A percentile compares a stretch with the other conserved stretches of the same genome.
Conservation (phyloP, 2,113 vertebrate species). For the Rousettus leschenaultii region DNA sequence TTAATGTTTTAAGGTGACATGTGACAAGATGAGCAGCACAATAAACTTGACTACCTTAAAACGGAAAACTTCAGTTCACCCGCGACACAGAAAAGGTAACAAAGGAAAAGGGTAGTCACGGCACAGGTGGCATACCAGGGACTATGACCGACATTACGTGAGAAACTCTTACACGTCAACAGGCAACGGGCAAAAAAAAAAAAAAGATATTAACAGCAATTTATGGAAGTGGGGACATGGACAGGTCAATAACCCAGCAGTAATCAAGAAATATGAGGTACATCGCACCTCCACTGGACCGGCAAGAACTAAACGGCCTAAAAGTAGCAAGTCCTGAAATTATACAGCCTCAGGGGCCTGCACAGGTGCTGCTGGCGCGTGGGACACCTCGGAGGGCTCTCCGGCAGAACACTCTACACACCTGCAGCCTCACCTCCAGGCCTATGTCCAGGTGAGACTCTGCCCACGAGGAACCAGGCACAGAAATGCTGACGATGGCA, state of each 20-base stretch:
- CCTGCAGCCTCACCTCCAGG: neutral
- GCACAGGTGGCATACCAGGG: neutral
- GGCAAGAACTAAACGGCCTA: neutral
- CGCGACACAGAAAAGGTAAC: neutral
- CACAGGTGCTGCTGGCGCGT: accelerated
- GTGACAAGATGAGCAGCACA: neutral
- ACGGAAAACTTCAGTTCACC: neutral
- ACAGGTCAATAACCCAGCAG: neutral
- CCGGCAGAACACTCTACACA: accelerated
- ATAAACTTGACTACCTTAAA: neutral
- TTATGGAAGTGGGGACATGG: neutral
- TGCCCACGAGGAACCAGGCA: neutral
- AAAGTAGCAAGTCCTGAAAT: neutral
- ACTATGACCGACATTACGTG: neutral
- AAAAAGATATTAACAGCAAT: neutral
- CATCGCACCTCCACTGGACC: neutral
- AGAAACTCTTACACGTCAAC: neutral
- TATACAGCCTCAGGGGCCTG: too few species aligned
- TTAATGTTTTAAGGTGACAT: neutral
- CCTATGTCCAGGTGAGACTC: neutral
- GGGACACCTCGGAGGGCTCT: neutral
- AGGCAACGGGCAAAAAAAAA: neutral
- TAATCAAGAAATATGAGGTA: neutral
- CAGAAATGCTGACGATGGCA: neutral
- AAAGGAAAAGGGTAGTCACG: neutral